A percentile compares a stretch with the other conserved stretches of the same genome.
phyloP scores from a whole-genome alignment of 2,888 invertebrate species.

The Lapara coniferarum region DNA sequence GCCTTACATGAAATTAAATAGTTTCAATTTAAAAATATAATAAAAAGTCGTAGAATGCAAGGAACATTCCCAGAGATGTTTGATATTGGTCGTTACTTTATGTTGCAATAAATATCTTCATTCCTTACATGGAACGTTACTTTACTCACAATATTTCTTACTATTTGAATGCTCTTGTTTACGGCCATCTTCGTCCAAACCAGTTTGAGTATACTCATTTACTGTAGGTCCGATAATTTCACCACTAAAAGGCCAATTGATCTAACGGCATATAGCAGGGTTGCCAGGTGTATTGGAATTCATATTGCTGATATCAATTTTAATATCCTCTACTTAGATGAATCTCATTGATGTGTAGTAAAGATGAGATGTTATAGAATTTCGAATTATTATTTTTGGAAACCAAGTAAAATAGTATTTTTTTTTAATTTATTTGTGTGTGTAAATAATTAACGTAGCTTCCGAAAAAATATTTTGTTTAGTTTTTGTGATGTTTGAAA shows the following conservation, averaged over 20 bases:
- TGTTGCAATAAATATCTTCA: constrained; percentile 1
- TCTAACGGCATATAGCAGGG: constrained; percentile 10
- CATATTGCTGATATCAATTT: background rate
- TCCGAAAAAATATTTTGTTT: too few relatives aligned
- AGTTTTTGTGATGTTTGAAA: background rate
- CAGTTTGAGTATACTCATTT: constrained; percentile 15
- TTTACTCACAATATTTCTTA: constrained; percentile 6
- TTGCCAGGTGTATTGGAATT: background rate
- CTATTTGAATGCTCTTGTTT: constrained; percentile 17
- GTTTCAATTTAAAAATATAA: too few relatives aligned
- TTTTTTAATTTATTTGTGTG: too few relatives aligned
- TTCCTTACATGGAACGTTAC: constrained; percentile 2
- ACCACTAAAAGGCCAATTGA: constrained; percentile 24
- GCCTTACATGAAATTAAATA: too few relatives aligned
- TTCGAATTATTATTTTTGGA: too few relatives aligned
- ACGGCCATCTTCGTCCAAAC: background rate
- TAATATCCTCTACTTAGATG: too few relatives aligned
- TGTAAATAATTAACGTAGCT: too few relatives aligned
- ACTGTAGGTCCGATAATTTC: constrained; percentile 22
- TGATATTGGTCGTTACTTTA: background rate
- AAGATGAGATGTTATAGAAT: too few relatives aligned
- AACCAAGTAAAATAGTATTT: too few relatives aligned
- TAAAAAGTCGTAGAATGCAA: too few relatives aligned
- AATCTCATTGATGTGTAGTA: too few relatives aligned
- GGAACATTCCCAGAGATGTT: background rate